A percentile compares a stretch with the other conserved stretches of the same genome.
Conservation (phyloP, 2,113 vertebrate species). For the Spea multiplicata region DNA sequence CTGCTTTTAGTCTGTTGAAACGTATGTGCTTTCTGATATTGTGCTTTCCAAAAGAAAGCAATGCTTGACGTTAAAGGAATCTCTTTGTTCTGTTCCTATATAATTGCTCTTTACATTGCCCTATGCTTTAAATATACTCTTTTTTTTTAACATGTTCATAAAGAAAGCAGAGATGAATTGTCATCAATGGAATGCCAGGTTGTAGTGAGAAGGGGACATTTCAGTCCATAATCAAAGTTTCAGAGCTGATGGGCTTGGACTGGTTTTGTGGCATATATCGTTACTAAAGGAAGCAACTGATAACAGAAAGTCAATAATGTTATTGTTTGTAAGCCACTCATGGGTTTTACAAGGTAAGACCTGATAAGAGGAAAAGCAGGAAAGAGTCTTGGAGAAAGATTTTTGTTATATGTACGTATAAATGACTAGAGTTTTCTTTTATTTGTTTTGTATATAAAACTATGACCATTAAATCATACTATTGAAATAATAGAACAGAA, state of each 20-base stretch:
- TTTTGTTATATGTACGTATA: too few relatives aligned
- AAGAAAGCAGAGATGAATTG: slow-evolving; percentile 46
- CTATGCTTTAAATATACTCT: slow-evolving; percentile 50
- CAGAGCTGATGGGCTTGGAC: slow-evolving; percentile 27
- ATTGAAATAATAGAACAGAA: too few relatives aligned
- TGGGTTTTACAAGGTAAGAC: too few relatives aligned
- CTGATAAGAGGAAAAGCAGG: too few relatives aligned
- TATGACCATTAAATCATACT: too few relatives aligned
- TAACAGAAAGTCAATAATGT: neutral
- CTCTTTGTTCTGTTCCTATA: slow-evolving; percentile 48
- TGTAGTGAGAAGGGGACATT: neutral
- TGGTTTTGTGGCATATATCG: slow-evolving; percentile 35
- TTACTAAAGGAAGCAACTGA: neutral
- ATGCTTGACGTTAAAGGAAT: slow-evolving; percentile 53
- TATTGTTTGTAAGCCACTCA: neutral
- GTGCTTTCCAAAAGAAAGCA: slow-evolving; percentile 53
- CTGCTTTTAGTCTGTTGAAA: slow-evolving; percentile 61
- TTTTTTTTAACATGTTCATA: slow-evolving; percentile 8
- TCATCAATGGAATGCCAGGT: slow-evolving; percentile 52
- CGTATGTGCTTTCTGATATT: slow-evolving; percentile 56
- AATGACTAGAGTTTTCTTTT: too few relatives aligned
- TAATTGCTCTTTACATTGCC: slow-evolving; percentile 30
- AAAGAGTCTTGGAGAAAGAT: too few relatives aligned
- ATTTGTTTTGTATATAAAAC: too few relatives aligned
- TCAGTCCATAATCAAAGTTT: slow-evolving; percentile 43